Evolutionary conservation across 92 coral and sea anemone genomes (phyloP).

Genomic region (Muricea muricata): DNA sequence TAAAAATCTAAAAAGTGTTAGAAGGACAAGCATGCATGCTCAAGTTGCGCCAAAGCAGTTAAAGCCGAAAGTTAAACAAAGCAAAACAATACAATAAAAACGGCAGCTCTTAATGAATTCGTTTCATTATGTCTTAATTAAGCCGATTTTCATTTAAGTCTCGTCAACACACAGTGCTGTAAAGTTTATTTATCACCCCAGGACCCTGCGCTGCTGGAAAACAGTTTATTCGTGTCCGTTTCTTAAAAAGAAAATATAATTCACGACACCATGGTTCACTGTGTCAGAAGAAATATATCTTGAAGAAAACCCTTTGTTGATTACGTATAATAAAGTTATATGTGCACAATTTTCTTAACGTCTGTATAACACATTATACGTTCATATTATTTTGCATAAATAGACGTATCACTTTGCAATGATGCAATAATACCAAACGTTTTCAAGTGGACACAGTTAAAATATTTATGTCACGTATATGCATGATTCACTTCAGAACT

Average conservation of each 20-base stretch:
- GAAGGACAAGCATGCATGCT: conserved; percentile 7
- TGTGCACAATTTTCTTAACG: neutral
- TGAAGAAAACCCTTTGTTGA: neutral
- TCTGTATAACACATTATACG: neutral
- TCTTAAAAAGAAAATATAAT: neutral
- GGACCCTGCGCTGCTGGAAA: conserved; percentile 5
- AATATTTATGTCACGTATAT: neutral
- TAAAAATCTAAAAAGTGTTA: neutral
- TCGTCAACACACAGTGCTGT: conserved; percentile 42
- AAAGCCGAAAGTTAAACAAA: conserved; percentile 45
- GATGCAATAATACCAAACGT: neutral
- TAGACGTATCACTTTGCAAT: neutral
- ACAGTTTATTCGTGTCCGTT: neutral
- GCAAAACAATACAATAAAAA: conserved; percentile 49
- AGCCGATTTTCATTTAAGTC: conserved; percentile 50
- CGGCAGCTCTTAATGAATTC: conserved; percentile 49
- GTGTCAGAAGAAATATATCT: neutral
- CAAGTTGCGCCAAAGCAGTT: neutral
- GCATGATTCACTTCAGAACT: neutral
- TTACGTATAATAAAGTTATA: neutral
- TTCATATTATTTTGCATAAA: neutral
- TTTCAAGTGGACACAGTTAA: neutral
- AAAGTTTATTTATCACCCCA: conserved; percentile 40
- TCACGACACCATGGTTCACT: neutral
- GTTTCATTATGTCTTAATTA: conserved; percentile 51